Conservation (phyloP, 2,113 vertebrate species). For the Phalacrocorax pelagicus region DNA sequence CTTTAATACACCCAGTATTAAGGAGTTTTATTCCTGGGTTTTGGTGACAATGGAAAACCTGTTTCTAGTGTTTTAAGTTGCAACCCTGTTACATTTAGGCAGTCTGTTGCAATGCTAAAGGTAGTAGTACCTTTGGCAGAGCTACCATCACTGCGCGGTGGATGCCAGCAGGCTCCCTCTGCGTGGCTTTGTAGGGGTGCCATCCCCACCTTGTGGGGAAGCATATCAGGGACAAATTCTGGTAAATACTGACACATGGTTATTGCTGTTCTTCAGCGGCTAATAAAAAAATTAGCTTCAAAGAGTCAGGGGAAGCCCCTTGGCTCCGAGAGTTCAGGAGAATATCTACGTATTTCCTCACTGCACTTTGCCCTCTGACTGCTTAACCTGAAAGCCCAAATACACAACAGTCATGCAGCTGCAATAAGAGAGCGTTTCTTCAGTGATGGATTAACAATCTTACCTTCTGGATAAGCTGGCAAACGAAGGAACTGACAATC, state of each 20-base stretch:
- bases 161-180: background rate
- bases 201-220: background rate
- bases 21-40: too few species aligned
- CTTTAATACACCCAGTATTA: too few species aligned
- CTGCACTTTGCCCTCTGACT: background rate
- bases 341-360: background rate
- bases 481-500: background rate
- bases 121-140: background rate
- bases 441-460: background rate
- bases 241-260: background rate
- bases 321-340: background rate
- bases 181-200: background rate
- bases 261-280: background rate
- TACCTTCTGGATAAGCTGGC: background rate
- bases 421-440: background rate
- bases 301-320: background rate
- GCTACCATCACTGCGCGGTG: fast-evolving
- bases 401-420: fast-evolving
- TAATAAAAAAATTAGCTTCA: background rate
- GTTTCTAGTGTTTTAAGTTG: background rate
- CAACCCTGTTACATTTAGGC: background rate
- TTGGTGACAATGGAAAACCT: background rate
- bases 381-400: background rate
- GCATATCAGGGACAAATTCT: background rate
- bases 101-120: background rate